Evolutionary conservation across 2,888 invertebrate species (phyloP), one percentile per base, ranked within the genome.

Genomic region (Ormyrus nitidulus): DNA sequence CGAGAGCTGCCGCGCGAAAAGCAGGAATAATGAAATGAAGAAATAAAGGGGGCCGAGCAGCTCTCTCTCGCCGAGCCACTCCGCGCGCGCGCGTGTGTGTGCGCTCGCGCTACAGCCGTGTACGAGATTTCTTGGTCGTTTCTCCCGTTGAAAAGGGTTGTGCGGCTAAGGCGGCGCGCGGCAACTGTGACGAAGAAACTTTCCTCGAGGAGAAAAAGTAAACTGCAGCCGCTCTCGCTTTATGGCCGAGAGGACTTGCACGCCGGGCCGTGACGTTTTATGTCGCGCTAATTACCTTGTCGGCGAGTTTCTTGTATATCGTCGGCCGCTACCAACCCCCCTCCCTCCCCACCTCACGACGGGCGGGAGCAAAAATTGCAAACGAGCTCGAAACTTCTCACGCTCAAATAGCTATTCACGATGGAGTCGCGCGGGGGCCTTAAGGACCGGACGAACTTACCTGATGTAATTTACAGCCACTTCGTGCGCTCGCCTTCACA

Each of bases 241-340:
- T 34, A 34, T 46, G 6, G 56, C 62, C 53, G 44, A 34, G 34
- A 53, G 72, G 34, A 44, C 71, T 54, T 49, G 71, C 51, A 13
- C 49, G 66, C 53, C 56, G 51, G 64, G 70, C 53, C 81, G 81
- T 81, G 81, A 81, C 77, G 77, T 77, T 81, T 81, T 77, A 81
- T 59, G 78, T 76, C 79, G 71, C 76, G 81, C 78, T 81, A 81
- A 79, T 81, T 81, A 81, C 76, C 81, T 81, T 79, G 79, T 81
- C 79, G 76, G 69, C 78, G 73, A 79, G 81, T 79, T 77, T 81
- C 79, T 81, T 79, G 73, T 77, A 70, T 73, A 72, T 75, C 75
- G 70, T 61, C 62, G 54, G 19, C 34, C 64, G 46, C 13, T 0
- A 13, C 13, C 13, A 0, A 13, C 13, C 13, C 13, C 2, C 19